These are phyloP conservation scores for Pachycephus smyrnensis DNA, from an alignment of 2,888 invertebrate genomes.

Conservation along the genomic window DNA sequence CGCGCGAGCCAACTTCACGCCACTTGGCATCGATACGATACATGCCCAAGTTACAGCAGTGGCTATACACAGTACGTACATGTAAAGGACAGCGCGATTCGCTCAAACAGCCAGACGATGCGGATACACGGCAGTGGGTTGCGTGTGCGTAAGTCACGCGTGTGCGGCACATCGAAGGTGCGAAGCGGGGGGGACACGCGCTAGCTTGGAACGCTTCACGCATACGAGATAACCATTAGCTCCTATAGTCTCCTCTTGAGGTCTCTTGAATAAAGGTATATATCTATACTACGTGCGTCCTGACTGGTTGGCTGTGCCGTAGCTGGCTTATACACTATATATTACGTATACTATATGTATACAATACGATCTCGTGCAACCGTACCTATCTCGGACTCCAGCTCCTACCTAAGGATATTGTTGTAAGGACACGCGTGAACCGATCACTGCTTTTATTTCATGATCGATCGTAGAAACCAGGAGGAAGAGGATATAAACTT, in stretches of 20 bases:
- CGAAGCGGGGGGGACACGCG: constrained; percentile 49
- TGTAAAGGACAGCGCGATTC: background rate
- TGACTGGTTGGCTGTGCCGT: background rate
- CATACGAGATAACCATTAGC: constrained; percentile 40
- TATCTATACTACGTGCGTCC: background rate
- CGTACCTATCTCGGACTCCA: background rate
- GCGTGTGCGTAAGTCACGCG: constrained; percentile 5
- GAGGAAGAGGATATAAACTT: background rate
- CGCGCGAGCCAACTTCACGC: constrained; percentile 11
- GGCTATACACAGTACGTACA: background rate
- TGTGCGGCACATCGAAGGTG: constrained; percentile 19
- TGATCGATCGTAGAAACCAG: background rate
- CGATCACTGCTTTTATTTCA: background rate
- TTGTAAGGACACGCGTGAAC: background rate
- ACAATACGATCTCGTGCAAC: background rate
- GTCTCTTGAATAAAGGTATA: background rate
- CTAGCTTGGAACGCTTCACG: constrained; percentile 54
- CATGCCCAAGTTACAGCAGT: background rate
- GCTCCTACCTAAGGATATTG: background rate
- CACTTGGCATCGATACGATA: background rate
- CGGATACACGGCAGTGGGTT: background rate
- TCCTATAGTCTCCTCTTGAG: background rate
- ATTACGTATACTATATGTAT: background rate
- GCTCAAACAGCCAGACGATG: background rate
- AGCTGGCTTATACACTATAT: background rate